These are phyloP conservation scores for Limosa lapponica DNA, from an alignment of 2,797 vertebrate species.

Conservation along the genomic window DNA sequence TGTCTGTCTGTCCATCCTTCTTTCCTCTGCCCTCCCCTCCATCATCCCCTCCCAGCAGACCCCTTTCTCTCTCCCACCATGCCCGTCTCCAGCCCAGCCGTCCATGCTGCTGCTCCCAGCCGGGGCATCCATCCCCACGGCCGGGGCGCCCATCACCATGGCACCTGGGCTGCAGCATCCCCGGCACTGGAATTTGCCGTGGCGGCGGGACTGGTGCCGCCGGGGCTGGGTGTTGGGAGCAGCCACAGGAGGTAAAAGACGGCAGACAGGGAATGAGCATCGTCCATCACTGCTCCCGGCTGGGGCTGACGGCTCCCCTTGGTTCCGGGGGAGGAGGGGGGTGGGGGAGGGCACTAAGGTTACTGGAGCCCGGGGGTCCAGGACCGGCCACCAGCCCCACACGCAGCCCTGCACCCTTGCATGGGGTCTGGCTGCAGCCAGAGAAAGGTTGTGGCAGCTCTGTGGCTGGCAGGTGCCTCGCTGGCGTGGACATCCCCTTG, in stretches of 20 bases:
- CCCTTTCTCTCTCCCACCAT: background rate
- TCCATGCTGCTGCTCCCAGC: background rate
- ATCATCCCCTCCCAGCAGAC: background rate
- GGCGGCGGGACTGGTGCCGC: conserved; percentile 17
- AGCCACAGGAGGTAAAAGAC: conserved; percentile 44
- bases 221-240: background rate
- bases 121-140: background rate
- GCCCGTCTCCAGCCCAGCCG: background rate
- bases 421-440: background rate
- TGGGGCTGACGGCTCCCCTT: conserved; percentile 41
- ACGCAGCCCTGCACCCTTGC: background rate
- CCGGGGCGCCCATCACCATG: conserved; percentile 45
- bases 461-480: background rate
- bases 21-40: background rate
- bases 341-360: background rate
- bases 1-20: background rate
- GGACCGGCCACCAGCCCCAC: background rate
- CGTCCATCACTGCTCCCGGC: conserved; percentile 48
- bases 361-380: background rate
- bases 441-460: background rate
- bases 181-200: conserved; percentile 38
- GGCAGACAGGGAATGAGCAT: conserved; percentile 54
- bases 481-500: background rate
- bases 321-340: conserved; percentile 3
- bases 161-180: conserved; percentile 26